Evolutionary conservation across 1,140 invertebrate species (phyloP), one percentile per base, ranked within the genome.

Genomic region (Orussus abietinus): DNA sequence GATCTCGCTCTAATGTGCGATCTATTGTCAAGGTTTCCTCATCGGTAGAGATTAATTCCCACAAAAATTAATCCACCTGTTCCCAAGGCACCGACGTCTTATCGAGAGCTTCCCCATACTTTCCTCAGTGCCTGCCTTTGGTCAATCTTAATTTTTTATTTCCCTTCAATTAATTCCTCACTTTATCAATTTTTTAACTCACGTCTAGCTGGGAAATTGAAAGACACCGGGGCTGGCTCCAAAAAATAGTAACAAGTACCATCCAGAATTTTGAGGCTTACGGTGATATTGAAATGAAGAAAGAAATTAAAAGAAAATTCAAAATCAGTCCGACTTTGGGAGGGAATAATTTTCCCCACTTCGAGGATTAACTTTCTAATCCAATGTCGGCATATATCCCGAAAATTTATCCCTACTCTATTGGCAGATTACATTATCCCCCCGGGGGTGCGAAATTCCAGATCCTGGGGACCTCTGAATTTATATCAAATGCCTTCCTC

Each of bases 1-100:
- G 22, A 25, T 7, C 6, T 25, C 22, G 22, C n/a, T n/a, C 22
- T 25, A 7, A n/a, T 25, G 6, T 6, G n/a, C 22, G 22, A 36
- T 49, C 41, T 50, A 51, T 51, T 50, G 38, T 38, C 47, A 34
- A 29, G 11, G 15, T 47, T 46, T 29, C n/a, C n/a, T n/a, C n/a
- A n/a, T 42, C 38, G 33, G 42, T 52, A 35, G 32, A 15, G 44
- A 40, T 35, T 35, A 38, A 20, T 49, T 41, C 47, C 28, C 49
- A 37, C 19, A 40, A 22, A 30, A 34, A 39, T 37, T 51, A 20
- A 26, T 46, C 42, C 42, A 50, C 12, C 19, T 31, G 33, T 51
- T 51, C 37, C 33, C 33, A 41, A 50, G 33, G 34, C 22, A 40
- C 26, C 37, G 35, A 36, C 44, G 26, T 45, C 43, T 34, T 19